Evolutionary conservation across 2,888 invertebrate species (phyloP).

Genomic region (Syrphus vitripennis): DNA sequence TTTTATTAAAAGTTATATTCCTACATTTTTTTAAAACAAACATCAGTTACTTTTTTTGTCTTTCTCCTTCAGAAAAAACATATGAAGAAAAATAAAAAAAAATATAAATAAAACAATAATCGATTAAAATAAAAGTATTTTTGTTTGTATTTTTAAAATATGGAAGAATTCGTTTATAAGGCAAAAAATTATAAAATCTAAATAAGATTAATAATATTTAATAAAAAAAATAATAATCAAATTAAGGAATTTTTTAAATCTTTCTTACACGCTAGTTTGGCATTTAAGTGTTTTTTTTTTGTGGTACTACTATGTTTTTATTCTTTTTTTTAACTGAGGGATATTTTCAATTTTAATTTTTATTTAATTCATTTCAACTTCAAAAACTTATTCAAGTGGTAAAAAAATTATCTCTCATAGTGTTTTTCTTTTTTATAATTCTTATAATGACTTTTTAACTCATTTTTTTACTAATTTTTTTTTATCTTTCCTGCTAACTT

Average conservation of each 20-base stretch:
- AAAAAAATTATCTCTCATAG: constrained; percentile 56
- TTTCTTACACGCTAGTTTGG: constrained; percentile 66
- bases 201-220: constrained; percentile 10
- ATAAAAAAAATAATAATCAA: constrained; percentile 27
- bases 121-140: constrained; percentile 37
- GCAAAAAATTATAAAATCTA: constrained; percentile 34
- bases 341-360: constrained; percentile 4
- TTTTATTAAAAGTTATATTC: too few relatives aligned
- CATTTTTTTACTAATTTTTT: constrained; percentile 38
- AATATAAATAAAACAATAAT: constrained; percentile 1
- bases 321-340: constrained; percentile 45
- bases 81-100: background rate
- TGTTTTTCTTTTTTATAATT: constrained; percentile 19
- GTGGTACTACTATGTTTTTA: constrained; percentile 36
- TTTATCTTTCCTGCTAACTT: constrained; percentile 58
- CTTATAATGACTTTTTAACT: constrained; percentile 58
- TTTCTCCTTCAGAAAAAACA: background rate
- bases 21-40: too few relatives aligned
- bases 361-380: constrained; percentile 39
- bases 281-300: constrained; percentile 62
- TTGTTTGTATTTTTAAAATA: constrained; percentile 34
- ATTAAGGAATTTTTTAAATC: constrained; percentile 41
- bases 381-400: constrained; percentile 51
- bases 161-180: constrained; percentile 63
- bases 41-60: background rate